phyloP scores from a whole-genome alignment of 2,113 vertebrate genomes.

The Lophochroa leadbeateri region DNA sequence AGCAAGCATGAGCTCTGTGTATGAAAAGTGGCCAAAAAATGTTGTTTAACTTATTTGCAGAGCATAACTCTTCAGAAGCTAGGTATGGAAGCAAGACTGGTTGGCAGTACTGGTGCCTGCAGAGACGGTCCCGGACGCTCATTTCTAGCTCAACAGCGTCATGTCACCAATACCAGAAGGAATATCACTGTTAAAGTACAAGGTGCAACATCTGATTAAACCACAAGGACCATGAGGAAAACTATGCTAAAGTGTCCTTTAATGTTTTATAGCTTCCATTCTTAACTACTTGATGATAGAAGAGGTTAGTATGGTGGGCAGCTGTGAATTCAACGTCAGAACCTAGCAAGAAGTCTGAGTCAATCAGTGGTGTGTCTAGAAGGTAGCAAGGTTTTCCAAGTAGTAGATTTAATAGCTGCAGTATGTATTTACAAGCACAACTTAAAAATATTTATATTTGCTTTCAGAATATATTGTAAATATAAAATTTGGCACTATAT shows the following conservation, averaged over 20 bases:
- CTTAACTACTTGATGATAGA: constrained; percentile 27
- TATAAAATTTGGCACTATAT: constrained; percentile 49
- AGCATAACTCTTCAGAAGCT: constrained; percentile 93
- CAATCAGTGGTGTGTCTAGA: background rate
- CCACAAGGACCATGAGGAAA: constrained; percentile 36
- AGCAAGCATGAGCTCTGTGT: background rate
- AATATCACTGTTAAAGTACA: constrained; percentile 83
- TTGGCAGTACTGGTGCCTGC: constrained; percentile 68
- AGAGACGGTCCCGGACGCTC: constrained; percentile 80
- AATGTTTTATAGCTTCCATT: constrained; percentile 63
- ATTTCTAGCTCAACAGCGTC: constrained; percentile 92
- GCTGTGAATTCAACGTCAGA: constrained; percentile 28
- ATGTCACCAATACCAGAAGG: constrained; percentile 87
- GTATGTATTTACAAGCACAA: constrained; percentile 54
- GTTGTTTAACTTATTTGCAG: constrained; percentile 66
- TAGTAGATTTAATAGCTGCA: constrained; percentile 33
- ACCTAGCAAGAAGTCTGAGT: background rate
- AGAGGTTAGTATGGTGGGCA: constrained; percentile 24
- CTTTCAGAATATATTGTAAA: constrained; percentile 66
- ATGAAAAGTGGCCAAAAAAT: fast-evolving
- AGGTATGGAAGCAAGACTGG: constrained; percentile 88
- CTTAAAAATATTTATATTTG: constrained; percentile 65
- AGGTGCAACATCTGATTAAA: constrained; percentile 82
- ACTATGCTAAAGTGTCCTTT: constrained; percentile 80
- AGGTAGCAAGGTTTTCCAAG: constrained; percentile 5